A percentile compares a stretch with the other conserved stretches of the same genome.
Evolutionary conservation across 1,140 invertebrate genomes (phyloP).

Genomic region (Nasonia vitripennis): DNA sequence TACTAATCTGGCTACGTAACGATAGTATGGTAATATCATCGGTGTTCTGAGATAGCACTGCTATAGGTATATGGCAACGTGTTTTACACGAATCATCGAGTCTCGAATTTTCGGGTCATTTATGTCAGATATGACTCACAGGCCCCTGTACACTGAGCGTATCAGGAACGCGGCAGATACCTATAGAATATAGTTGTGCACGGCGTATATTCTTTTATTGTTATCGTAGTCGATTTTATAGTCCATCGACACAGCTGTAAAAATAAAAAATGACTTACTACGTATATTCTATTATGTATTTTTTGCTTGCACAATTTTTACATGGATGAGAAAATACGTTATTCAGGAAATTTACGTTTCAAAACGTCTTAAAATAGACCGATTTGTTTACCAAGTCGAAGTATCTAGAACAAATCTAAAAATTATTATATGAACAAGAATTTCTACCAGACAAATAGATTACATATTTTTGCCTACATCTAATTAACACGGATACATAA

Average conservation of each 20-base stretch:
- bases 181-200: not conserved
- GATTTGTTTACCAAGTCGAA: not conserved
- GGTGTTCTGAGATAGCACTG: too few species aligned
- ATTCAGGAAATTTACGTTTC: too few species aligned
- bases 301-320: too few species aligned
- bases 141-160: not conserved
- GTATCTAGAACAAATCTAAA: not conserved
- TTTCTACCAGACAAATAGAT: not conserved
- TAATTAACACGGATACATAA: too few species aligned
- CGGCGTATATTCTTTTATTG: not conserved
- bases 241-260: not conserved
- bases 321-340: too few species aligned
- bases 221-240: not conserved
- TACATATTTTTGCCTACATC: too few species aligned
- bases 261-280: not conserved
- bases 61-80: too few species aligned
- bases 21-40: too few species aligned
- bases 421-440: too few species aligned
- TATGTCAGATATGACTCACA: not conserved
- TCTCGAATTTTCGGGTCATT: conserved; percentile 5
- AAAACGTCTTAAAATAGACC: too few species aligned
- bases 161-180: not conserved
- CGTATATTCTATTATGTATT: too few species aligned
- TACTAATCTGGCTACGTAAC: too few species aligned
- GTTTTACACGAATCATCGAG: not conserved